These are phyloP conservation scores for Mermis nigrescens DNA, from an alignment of 2,888 invertebrate genomes.

Conservation along the genomic window DNA sequence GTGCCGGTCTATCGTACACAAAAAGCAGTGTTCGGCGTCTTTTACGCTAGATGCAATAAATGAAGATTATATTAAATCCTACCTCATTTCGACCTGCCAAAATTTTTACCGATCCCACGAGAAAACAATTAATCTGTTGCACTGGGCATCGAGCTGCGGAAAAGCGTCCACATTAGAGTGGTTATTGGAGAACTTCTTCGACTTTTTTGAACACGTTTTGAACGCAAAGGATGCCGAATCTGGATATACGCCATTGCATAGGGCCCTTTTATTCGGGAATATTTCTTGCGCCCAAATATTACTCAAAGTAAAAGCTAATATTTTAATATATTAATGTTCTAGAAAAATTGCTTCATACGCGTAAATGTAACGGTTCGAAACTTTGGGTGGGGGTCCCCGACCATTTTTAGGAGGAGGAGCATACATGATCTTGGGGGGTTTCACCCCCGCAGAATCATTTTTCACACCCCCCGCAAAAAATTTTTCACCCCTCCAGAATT, in stretches of 20 bases:
- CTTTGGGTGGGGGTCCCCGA: too few relatives aligned
- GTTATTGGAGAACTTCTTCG: neutral
- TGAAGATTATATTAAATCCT: neutral
- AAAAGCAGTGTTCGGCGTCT: neutral
- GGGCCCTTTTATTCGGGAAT: slow-evolving; percentile 62
- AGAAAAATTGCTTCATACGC: too few relatives aligned
- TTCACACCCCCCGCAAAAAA: too few relatives aligned
- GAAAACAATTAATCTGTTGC: too few relatives aligned
- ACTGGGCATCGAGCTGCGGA: too few relatives aligned
- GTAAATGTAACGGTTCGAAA: too few relatives aligned
- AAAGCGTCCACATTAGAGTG: too few relatives aligned
- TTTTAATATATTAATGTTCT: too few relatives aligned
- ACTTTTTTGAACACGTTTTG: neutral
- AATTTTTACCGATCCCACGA: neutral
- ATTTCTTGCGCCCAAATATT: slow-evolving; percentile 52
- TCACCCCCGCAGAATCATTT: too few relatives aligned
- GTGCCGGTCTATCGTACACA: slow-evolving; percentile 27
- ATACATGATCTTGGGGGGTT: too few relatives aligned
- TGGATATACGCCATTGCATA: slow-evolving; percentile 59
- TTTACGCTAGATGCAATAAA: neutral
- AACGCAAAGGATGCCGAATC: slow-evolving; percentile 48
- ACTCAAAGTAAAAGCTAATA: slow-evolving; percentile 44
- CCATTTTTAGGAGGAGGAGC: too few relatives aligned
- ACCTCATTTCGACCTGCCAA: neutral
- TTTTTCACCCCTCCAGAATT: too few relatives aligned